Evolutionary conservation across 1,140 invertebrate genomes (phyloP).

Genomic region (Platyura marginata): DNA sequence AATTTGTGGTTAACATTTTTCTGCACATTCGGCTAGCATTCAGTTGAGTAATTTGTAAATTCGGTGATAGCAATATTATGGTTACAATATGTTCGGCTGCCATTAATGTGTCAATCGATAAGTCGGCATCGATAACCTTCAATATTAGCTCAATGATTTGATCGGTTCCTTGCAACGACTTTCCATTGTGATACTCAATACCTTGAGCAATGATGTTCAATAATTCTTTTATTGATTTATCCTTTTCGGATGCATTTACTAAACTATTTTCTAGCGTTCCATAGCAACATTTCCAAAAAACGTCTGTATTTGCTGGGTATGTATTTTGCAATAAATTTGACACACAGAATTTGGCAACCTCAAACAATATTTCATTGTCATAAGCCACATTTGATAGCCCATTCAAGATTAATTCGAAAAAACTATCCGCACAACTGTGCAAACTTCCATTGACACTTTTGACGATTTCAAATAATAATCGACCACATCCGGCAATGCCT

Average conservation of each 20-base stretch:
- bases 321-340: slow-evolving; percentile 35
- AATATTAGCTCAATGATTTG: slow-evolving; percentile 30
- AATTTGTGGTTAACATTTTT: slow-evolving; percentile 33
- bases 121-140: slow-evolving; percentile 27
- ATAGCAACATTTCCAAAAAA: slow-evolving; percentile 32
- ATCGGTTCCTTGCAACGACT: slow-evolving; percentile 35
- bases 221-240: slow-evolving; percentile 8
- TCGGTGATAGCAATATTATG: slow-evolving; percentile 36
- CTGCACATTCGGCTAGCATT: slow-evolving; percentile 41
- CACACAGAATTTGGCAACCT: slow-evolving; percentile 40
- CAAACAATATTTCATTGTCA: slow-evolving; percentile 34
- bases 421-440: slow-evolving; percentile 52
- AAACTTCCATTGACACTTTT: slow-evolving; percentile 62
- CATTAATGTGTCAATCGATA: slow-evolving; percentile 26
- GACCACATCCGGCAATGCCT: slow-evolving; percentile 53
- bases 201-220: slow-evolving; percentile 36
- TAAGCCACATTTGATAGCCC: slow-evolving; percentile 31
- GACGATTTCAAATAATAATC: slow-evolving; percentile 70
- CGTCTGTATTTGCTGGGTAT: slow-evolving; percentile 32
- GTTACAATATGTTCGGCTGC: slow-evolving; percentile 37
- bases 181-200: slow-evolving; percentile 40
- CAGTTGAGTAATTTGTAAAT: slow-evolving; percentile 44
- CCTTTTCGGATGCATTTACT: not conserved
- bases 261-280: not conserved
- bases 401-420: slow-evolving; percentile 40